Evolutionary conservation across 2,888 invertebrate species (phyloP), one percentile per base, ranked within the genome.

Genomic region (Conomelus anceps): DNA sequence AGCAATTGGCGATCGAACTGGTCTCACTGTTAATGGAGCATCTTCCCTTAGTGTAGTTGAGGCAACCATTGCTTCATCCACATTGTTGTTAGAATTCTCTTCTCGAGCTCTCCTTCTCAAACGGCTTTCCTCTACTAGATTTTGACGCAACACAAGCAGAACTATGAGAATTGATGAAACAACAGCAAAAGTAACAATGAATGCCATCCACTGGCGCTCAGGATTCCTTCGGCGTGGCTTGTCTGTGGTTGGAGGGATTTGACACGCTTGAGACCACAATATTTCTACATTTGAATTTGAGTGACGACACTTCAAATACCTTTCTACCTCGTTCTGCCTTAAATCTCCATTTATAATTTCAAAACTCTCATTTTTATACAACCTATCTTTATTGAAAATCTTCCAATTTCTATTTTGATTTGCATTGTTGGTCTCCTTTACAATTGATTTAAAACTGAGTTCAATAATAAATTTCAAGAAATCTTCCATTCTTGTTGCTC

Each of bases 181-280:
- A 24, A 86, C 24, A 24, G 86, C 23, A 26, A 86, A 86, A 0
- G 24, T 86, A 17, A 86, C 23, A 11, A 86, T 22, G 22, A 86
- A 86, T 17, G 86, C 86, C 29, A 29, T 86, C 86, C 86, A 86
- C 22, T 86, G 86, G 13, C 86, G 23, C 29, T 86, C 86, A 86
- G 86, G 24, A n/a, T 63, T 63, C n/a, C 63, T 63, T 26, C 24
- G 23, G 0, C 22, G 29, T n/a, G 24, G 24, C 24, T 86, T 86
- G 3, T 86, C 24, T 26, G 23, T 86, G 20, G 24, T 85, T 85
- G 22, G 1, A 20, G 23, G n/a, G 23, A 23, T 0, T 86, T 86
- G 86, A 26, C 86, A 86, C 7, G 86, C 23, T 86, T 86, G 24
- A 0, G 24, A 26, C 86, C 86, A 86, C 29, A 23, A 86, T 86